Evolutionary conservation across 2,113 vertebrate genomes (phyloP).

Genomic region (Tursiops truncatus): DNA sequence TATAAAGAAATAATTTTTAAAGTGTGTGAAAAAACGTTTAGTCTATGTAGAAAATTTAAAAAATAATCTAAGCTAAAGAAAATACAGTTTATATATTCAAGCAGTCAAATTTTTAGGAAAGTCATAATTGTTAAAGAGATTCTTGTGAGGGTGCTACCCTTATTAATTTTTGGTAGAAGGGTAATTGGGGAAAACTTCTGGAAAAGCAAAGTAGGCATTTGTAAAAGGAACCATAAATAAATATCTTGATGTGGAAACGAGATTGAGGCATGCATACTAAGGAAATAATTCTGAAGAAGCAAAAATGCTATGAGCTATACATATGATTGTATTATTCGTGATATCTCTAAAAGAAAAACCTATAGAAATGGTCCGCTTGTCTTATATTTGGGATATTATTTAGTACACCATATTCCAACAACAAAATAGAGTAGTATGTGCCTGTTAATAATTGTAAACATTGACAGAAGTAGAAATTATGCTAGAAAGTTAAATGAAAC

Average conservation of each 20-base stretch:
- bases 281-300: slow-evolving; percentile 45
- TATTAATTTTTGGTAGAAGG: not conserved
- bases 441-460: not conserved
- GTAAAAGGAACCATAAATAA: not conserved
- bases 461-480: not conserved
- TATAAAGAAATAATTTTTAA: not conserved
- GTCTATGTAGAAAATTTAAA: not conserved
- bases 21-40: not conserved
- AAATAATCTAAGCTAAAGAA: not conserved
- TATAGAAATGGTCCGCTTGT: not conserved
- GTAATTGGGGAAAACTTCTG: not conserved
- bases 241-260: not conserved
- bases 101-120: not conserved
- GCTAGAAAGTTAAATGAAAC: not conserved
- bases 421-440: not conserved
- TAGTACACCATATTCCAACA: not conserved
- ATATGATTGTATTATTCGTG: not conserved
- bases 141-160: not conserved
- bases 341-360: not conserved
- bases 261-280: not conserved
- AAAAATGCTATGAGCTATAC: not conserved
- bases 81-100: not conserved
- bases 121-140: not conserved
- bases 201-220: not conserved
- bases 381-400: not conserved